phyloP scores from a whole-genome alignment of 2,888 invertebrate genomes.

The Limnephilus rhombicus region DNA sequence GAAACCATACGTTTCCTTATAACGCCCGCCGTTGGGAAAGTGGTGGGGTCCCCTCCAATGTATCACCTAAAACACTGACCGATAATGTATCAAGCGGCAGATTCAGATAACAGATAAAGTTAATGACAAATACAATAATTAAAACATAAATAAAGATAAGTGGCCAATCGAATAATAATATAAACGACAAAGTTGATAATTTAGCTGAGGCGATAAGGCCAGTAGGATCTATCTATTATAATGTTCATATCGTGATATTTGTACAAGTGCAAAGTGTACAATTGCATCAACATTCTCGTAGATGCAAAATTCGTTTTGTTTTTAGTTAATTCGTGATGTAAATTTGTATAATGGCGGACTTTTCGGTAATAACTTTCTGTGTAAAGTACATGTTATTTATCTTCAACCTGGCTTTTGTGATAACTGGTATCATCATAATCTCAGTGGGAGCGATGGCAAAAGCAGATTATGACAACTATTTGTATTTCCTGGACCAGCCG shows the following conservation, averaged over 20 bases:
- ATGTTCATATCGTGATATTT: constrained; percentile 25
- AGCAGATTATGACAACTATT: constrained; percentile 82
- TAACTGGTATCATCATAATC: constrained; percentile 88
- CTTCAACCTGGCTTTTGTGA: constrained; percentile 93
- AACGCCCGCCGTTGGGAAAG: no score
- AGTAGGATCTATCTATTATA: not conserved
- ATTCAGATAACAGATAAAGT: constrained; percentile 5
- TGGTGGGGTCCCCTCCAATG: no score
- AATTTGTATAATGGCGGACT: constrained; percentile 51
- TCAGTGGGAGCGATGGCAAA: constrained; percentile 85
- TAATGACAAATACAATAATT: no score
- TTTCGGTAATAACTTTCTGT: constrained; percentile 82
- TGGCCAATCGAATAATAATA: no score
- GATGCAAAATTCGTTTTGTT: not conserved
- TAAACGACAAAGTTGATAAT: not conserved
- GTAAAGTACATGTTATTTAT: constrained; percentile 92
- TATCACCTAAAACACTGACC: not conserved
- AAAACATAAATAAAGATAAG: no score
- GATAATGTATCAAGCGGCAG: constrained; percentile 6
- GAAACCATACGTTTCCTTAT: no score
- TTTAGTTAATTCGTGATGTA: not conserved
- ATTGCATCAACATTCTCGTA: constrained; percentile 7
- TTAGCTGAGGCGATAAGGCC: constrained; percentile 28
- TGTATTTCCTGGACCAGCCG: constrained; percentile 79
- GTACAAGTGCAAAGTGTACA: constrained; percentile 39